phyloP scores from a whole-genome alignment of 2,888 invertebrate species.

The Tenthredo amoena region DNA sequence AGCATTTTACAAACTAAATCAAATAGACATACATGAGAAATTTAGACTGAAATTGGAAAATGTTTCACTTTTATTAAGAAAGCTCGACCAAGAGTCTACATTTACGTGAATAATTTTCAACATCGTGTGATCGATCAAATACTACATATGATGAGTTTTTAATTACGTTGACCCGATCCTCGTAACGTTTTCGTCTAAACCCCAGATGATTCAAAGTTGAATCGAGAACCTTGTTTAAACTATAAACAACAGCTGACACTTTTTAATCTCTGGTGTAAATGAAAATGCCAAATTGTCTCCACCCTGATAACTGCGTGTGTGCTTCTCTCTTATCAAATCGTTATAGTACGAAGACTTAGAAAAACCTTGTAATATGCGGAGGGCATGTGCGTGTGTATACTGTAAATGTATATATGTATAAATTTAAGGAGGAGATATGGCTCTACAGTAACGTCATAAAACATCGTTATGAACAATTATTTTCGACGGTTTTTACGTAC shows the following conservation, averaged over 20 bases:
- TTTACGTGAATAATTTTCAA: too few relatives aligned
- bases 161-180: background rate
- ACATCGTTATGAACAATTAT: background rate
- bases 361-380: background rate
- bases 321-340: background rate
- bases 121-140: too few relatives aligned
- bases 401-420: background rate
- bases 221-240: background rate
- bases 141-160: too few relatives aligned
- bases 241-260: background rate
- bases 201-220: background rate
- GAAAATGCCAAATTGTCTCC: background rate
- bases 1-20: too few relatives aligned
- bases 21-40: too few relatives aligned
- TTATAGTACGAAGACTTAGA: background rate
- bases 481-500: constrained; percentile 3
- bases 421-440: background rate
- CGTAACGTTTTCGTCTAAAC: background rate
- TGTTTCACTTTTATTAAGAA: too few relatives aligned
- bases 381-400: background rate
- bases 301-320: background rate
- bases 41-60: too few relatives aligned
- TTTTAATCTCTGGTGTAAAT: background rate
- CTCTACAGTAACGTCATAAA: background rate
- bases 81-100: too few relatives aligned